phyloP scores from a whole-genome alignment of 2,113 vertebrate genomes.

The Quiscalus mexicanus region DNA sequence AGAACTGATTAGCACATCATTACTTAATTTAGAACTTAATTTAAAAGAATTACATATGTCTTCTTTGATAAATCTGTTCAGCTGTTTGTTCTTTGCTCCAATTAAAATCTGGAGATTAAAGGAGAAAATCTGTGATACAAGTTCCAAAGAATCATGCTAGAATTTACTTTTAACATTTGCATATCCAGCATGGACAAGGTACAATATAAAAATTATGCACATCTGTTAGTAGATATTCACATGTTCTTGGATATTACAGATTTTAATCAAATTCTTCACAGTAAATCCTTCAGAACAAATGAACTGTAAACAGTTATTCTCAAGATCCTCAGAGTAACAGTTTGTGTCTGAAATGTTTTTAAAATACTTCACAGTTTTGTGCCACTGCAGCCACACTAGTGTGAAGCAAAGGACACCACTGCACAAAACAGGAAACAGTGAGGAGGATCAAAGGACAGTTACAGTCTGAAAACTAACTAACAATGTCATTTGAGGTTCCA shows the following conservation, averaged over 20 bases:
- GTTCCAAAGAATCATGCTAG: not conserved
- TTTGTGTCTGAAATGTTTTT: not conserved
- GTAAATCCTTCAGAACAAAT: not conserved
- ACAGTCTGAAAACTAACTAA: not conserved
- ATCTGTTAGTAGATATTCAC: not conserved
- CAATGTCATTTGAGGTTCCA: not conserved
- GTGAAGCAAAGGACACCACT: not conserved
- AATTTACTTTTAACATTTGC: not conserved
- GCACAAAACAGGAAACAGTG: not conserved
- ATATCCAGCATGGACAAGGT: not conserved
- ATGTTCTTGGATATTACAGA: not conserved
- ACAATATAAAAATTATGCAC: not conserved
- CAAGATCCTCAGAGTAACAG: not conserved
- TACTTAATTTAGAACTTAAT: constrained; percentile 52
- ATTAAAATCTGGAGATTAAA: constrained; percentile 56
- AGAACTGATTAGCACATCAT: constrained; percentile 41
- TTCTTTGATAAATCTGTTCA: constrained; percentile 49
- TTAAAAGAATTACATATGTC: constrained; percentile 40
- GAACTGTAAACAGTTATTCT: not conserved
- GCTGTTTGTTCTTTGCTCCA: constrained; percentile 40
- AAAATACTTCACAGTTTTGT: not conserved
- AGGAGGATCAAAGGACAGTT: not conserved
- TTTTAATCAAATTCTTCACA: not conserved
- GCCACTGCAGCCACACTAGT: not conserved
- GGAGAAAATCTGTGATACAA: not conserved